Evolutionary conservation across 1,140 invertebrate species (phyloP).

Genomic region (Argopecten irradians): DNA sequence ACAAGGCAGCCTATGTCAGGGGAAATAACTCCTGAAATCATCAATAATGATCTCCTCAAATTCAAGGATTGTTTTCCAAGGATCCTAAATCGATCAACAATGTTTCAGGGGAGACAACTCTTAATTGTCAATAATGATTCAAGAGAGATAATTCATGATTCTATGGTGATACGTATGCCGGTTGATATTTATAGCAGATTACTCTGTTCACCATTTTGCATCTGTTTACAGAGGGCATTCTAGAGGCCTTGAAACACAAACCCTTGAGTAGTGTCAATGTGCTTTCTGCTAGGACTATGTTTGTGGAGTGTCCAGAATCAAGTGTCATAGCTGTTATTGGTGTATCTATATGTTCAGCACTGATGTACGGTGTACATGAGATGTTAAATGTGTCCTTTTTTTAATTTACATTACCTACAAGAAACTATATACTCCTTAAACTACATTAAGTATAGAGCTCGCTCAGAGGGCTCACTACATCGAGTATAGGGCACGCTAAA

Average conservation of each 20-base stretch:
- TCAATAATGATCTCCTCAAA: too few relatives aligned
- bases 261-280: not conserved
- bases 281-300: not conserved
- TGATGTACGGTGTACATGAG: too few relatives aligned
- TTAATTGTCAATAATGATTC: too few relatives aligned
- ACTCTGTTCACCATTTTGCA: not conserved
- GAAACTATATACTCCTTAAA: not conserved
- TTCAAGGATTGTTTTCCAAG: too few relatives aligned
- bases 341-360: too few relatives aligned
- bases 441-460: too few relatives aligned
- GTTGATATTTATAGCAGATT: not conserved
- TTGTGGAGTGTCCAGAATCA: too few relatives aligned
- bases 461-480: too few relatives aligned
- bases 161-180: not conserved
- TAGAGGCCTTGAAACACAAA: not conserved
- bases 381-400: not conserved
- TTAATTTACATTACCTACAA: too few relatives aligned
- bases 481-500: too few relatives aligned
- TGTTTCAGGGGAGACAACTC: not conserved
- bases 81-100: not conserved
- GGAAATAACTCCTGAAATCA: not conserved
- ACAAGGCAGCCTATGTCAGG: not conserved
- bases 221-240: slow-evolving; percentile 4
- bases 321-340: too few relatives aligned
- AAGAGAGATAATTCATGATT: too few relatives aligned